Percentiles rank a stretch among this genome's conserved stretches.
These are phyloP conservation scores for Cheilosia grossa DNA, from an alignment of 2,888 invertebrate genomes.

Conservation along the genomic window DNA sequence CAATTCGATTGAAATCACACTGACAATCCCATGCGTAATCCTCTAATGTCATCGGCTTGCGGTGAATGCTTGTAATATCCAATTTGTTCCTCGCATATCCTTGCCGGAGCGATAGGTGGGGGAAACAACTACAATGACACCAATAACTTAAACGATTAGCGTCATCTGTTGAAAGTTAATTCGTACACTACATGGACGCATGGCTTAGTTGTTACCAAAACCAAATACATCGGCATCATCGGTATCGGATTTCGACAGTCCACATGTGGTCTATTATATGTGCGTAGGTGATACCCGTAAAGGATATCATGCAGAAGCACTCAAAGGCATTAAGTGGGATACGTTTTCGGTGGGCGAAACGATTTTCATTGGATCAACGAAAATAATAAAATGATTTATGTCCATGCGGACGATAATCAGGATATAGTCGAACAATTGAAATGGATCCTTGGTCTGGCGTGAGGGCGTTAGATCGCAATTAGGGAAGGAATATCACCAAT, in stretches of 20 bases:
- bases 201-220: slow-evolving; percentile 44
- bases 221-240: slow-evolving; percentile 30
- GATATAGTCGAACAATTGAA: slow-evolving; percentile 46
- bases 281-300: slow-evolving; percentile 49
- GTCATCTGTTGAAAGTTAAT: slow-evolving; percentile 59
- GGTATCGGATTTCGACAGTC: slow-evolving; percentile 41
- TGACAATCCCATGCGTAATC: slow-evolving; percentile 46
- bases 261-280: slow-evolving; percentile 23
- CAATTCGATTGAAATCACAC: slow-evolving; percentile 36
- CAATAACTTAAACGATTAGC: slow-evolving; percentile 61
- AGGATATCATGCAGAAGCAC: slow-evolving; percentile 27
- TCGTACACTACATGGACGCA: slow-evolving; percentile 41
- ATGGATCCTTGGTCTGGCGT: slow-evolving; percentile 29
- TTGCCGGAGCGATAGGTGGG: background rate
- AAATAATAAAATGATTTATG: slow-evolving; percentile 73
- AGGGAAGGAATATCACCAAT: slow-evolving; percentile 45
- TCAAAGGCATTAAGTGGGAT: slow-evolving; percentile 44
- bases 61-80: slow-evolving; percentile 56
- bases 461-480: slow-evolving; percentile 60
- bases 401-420: slow-evolving; percentile 35
- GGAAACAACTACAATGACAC: slow-evolving; percentile 17
- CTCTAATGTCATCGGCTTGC: slow-evolving; percentile 51
- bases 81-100: slow-evolving; percentile 41
- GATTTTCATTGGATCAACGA: slow-evolving; percentile 62
- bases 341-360: slow-evolving; percentile 33